phyloP scores from a whole-genome alignment of 2,113 vertebrate genomes.

The Myiozetetes cayanensis region DNA sequence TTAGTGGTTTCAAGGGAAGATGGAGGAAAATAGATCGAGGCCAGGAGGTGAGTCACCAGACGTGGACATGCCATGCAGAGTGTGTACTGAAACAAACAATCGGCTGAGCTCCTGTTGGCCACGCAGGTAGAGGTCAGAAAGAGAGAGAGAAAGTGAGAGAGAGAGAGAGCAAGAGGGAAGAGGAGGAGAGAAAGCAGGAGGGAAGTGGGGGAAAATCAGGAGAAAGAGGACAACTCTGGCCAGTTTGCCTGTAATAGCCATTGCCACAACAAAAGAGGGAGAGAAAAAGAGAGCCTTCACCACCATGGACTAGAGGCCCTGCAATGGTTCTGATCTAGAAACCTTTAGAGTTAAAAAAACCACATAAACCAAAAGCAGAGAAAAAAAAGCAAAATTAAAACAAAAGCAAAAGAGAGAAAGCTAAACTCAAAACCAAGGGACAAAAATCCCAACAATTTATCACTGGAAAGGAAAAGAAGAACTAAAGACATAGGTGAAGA shows the following conservation, averaged over 20 bases:
- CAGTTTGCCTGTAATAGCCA: slow-evolving; percentile 83
- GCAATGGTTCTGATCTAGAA: slow-evolving; percentile 67
- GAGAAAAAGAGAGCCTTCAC: slow-evolving; percentile 58
- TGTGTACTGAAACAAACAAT: slow-evolving; percentile 77
- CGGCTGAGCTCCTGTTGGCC: slow-evolving; percentile 66
- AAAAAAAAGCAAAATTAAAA: slow-evolving; percentile 10
- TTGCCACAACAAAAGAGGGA: slow-evolving; percentile 76
- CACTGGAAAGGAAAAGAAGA: not conserved
- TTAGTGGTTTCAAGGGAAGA: slow-evolving; percentile 69
- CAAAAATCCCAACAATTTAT: not conserved
- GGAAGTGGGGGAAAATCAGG: slow-evolving; percentile 27
- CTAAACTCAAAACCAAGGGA: not conserved
- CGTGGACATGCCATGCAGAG: slow-evolving; percentile 93
- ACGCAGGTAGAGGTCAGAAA: slow-evolving; percentile 50
- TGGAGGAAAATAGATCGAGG: slow-evolving; percentile 47
- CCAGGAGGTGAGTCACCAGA: slow-evolving; percentile 66
- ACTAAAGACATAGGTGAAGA: not conserved
- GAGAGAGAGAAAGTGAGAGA: not conserved
- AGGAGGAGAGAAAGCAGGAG: not conserved
- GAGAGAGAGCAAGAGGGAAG: not conserved
- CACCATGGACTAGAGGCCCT: slow-evolving; percentile 66
- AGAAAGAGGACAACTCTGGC: slow-evolving; percentile 81
- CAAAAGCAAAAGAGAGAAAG: slow-evolving; percentile 23
- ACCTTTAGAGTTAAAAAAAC: slow-evolving; percentile 67
- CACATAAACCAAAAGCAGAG: not conserved